Percentiles rank a stretch among this genome's conserved stretches.
These are phyloP conservation scores for Bhutanitis thaidina DNA, from an alignment of 2,888 invertebrate species.

Conservation along the genomic window DNA sequence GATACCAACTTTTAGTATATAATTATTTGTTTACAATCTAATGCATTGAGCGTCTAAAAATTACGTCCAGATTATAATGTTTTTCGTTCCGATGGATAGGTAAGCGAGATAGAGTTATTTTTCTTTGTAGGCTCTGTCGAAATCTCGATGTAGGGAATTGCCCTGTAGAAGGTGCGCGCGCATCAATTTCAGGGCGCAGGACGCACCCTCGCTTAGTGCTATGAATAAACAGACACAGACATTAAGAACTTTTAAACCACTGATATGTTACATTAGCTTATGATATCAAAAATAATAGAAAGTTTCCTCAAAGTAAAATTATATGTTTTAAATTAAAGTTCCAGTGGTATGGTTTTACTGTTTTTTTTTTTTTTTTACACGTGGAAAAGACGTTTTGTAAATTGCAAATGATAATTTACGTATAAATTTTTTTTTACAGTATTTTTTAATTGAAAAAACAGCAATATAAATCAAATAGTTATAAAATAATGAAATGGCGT, in stretches of 20 bases:
- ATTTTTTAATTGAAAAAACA: neutral
- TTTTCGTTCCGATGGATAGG: neutral
- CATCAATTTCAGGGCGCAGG: constrained; percentile 72
- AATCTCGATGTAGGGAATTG: constrained; percentile 44
- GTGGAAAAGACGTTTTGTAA: no score
- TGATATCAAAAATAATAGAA: neutral
- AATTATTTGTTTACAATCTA: no score
- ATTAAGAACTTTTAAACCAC: neutral
- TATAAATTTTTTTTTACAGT: no score
- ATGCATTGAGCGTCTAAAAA: no score
- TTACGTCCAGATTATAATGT: neutral
- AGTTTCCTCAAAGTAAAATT: no score
- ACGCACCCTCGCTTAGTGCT: constrained; percentile 52
- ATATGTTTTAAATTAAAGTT: no score
- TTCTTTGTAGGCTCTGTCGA: constrained; percentile 20
- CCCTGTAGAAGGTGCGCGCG: constrained; percentile 62
- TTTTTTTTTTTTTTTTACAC: no score
- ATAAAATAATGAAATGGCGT: constrained; percentile 30
- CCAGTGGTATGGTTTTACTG: no score
- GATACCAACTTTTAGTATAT: no score
- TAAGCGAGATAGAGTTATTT: constrained; percentile 11
- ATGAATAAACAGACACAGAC: constrained; percentile 54
- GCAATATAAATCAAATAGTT: neutral
- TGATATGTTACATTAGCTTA: neutral
- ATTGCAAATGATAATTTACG: no score